Base-by-base conservation (phyloP, 2,113 vertebrate species). In the Nasalis larvatus region DNA sequence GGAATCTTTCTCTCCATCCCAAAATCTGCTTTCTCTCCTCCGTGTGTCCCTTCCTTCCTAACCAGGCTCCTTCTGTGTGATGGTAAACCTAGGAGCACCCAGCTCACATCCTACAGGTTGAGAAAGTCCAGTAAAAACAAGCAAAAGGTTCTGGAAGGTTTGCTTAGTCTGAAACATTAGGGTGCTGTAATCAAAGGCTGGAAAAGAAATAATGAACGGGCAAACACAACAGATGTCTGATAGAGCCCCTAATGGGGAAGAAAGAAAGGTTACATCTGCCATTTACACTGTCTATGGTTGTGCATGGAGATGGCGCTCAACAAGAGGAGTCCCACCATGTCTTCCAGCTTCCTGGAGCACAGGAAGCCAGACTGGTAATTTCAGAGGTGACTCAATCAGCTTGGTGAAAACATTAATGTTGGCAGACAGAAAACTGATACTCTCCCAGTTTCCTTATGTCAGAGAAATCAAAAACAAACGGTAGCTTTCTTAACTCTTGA, bases 401-500 rank as follows among this genome's bases (percentile, higher is more conserved):
- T 0, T 27, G 37, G 25, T 1, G 69, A 73, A 81, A 37, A 23
- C 35, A 6, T 78, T 25, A 11, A 60, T n/a, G 0, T 23, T 68
- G 84, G 54, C 58, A 87, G 16, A 86, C 2, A 17, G 80, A 80
- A 87, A 74, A 5, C 32, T 11, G 54, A n/a, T 30, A 42, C 5
- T 66, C 16, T 69, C 45, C 17, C 3, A 16, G 18, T 73, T 94
- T 87, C 60, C 69, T 32, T 16, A 21, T 56, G 78, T 21, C 25
- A 23, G 7, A 89, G 52, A 80, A 69, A 77, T 91, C 23, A 56
- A 86, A 86, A 40, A 23, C 14, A 49, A 78, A 84, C 13, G 13
- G 25, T 42, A 76, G 40, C 35, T 83, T 78, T 92, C 88, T 84
- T 89, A 93, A 80, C 25, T 90, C 56, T 71, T 88, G 74, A 87